Base-by-base conservation (phyloP, 2,113 vertebrate genomes). In the Ginglymostoma cirratum region DNA sequence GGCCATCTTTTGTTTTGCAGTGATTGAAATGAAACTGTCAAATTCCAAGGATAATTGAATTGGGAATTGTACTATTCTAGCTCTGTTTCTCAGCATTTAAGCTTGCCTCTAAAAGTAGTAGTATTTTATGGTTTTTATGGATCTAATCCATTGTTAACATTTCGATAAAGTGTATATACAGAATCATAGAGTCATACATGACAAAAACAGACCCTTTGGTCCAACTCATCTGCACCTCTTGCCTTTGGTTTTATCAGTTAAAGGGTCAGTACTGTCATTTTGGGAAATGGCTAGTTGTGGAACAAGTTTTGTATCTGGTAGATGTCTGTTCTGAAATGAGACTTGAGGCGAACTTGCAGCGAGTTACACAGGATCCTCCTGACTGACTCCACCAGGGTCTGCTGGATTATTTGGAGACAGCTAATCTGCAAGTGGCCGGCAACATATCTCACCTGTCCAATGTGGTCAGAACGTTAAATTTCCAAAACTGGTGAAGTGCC, bases 21-120 rank as follows among this genome's bases (percentile, higher is more conserved):
- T 61, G 55, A 17, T 92, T 92, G 34, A 92, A 61, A 92, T 34
- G 65, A 92, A 89, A 30, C 87, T 61, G 87, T 92, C 52, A 92
- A n/a, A 34, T 4, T 65, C 27, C 87, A 65, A 92, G 65, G n/a
- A 55, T 92, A 65, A n/a, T 27, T 17, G 52, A n/a, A 55, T 61
- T 90, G 48, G 30, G 87, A 90, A 92, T 92, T 34, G 30, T 92
- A 61, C 27, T 92, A 17, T 83, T 83, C 21, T 1, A 83, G 15
- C 17, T 80, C 27, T 92, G 10, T n/a, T 61, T 65, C 14, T 92
- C 87, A 34, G 34, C 0, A 10, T 90, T 90, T 38, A n/a, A 3
- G 34, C 23, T 19, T 93, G 34, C 66, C 80, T 38, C 80, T 42
- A 83, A 65, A 66, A 21, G 38, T 61, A 93, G 61, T n/a, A 66